Evolutionary conservation across 2,113 vertebrate genomes (phyloP), one percentile per base, ranked within the genome.

Genomic region (Paramisgurnus dabryanus): DNA sequence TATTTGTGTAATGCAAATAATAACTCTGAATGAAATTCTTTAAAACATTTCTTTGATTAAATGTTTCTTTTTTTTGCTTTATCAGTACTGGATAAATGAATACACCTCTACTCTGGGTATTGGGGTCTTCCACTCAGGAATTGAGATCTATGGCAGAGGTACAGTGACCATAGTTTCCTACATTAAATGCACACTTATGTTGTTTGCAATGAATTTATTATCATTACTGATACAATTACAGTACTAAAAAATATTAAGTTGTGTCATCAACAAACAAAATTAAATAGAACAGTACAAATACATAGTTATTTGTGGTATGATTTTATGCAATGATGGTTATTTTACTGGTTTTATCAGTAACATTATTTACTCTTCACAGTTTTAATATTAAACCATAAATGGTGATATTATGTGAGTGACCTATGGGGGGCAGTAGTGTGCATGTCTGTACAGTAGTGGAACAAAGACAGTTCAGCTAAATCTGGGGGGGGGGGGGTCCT

Each of bases 41-140:
- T 4, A 55, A n/a, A n/a, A 57, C 15, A 57, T n/a, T 8, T 75
- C 53, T 66, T 55, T 79, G 15, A 84, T 64, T 78, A 83, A 75
- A 40, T 81, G 68, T 89, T 81, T 76, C 12, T 88, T 63, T 87
- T 13, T 55, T 71, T 58, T 58, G 60, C 43, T 88, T 81, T 90
- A 47, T 72, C 90, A 98, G 96, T 98, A 98, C 87, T 98, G 96
- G 96, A 98, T 98, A 86, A 98, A 98, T 39, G 96, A 98, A 88
- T 98, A 98, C 92, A 98, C 96, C 0, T 96, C 96, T 85, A 98
- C 94, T 84, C 91, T 98, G 93, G 96, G 96, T 47, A 97, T 98
- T 85, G 96, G 96, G 86, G 96, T 98, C 87, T 98, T 97, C 91
- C 96, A 97, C 91, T 97, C 96, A 87, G 96, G 96, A 89, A 98